Percentiles rank a stretch among this genome's conserved stretches.
Conservation (phyloP, 1,140 invertebrate species). For the Rhagoletis pomonella region DNA sequence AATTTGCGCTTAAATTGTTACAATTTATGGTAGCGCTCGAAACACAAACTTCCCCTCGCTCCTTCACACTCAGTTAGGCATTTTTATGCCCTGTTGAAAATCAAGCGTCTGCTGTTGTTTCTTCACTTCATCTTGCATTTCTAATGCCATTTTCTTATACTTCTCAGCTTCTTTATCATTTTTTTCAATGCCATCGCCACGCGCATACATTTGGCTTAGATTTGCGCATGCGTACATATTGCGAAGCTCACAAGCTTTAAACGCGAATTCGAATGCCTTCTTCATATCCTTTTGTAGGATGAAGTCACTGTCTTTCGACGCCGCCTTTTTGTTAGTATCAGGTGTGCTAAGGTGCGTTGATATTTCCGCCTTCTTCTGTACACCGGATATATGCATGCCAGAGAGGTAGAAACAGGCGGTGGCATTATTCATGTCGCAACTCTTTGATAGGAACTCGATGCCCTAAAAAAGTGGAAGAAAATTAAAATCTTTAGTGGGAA, state of each 20-base stretch:
- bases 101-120: slow-evolving; percentile 77
- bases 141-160: slow-evolving; percentile 82
- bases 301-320: slow-evolving; percentile 73
- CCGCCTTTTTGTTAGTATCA: background rate
- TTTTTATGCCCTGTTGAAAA: slow-evolving; percentile 79
- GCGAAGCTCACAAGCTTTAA: slow-evolving; percentile 85
- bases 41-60: background rate
- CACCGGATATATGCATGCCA: slow-evolving; percentile 84
- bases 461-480: slow-evolving; percentile 73
- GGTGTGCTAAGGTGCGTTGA: slow-evolving; percentile 61
- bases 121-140: slow-evolving; percentile 81
- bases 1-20: slow-evolving; percentile 19
- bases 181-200: slow-evolving; percentile 84
- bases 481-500: too few species aligned
- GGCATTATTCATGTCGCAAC: slow-evolving; percentile 81
- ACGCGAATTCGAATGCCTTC: slow-evolving; percentile 84
- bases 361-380: slow-evolving; percentile 75
- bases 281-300: slow-evolving; percentile 82
- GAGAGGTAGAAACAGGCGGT: slow-evolving; percentile 89
- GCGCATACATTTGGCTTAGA: slow-evolving; percentile 83
- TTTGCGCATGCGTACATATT: slow-evolving; percentile 91
- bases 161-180: slow-evolving; percentile 82
- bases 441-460: slow-evolving; percentile 81
- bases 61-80: background rate
- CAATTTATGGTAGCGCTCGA: background rate